A percentile compares a stretch with the other conserved stretches of the same genome.
Evolutionary conservation across 2,888 invertebrate species (phyloP).

Genomic region (Selenia dentaria): DNA sequence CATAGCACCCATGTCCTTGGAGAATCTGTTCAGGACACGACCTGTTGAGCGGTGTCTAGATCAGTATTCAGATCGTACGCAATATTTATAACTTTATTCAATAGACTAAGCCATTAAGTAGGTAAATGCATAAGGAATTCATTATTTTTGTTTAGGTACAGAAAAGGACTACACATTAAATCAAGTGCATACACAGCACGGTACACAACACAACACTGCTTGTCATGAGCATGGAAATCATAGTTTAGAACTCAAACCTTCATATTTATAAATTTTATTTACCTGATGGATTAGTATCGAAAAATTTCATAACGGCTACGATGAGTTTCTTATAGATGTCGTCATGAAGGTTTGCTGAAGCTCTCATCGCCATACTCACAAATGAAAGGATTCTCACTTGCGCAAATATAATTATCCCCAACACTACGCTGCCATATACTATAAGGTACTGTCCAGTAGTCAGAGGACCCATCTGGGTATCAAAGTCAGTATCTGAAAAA

Average conservation of each 20-base stretch:
- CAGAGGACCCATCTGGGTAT: slow-evolving; percentile 56
- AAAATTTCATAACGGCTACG: slow-evolving; percentile 89
- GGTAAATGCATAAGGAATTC: too few relatives aligned
- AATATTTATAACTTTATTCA: too few relatives aligned
- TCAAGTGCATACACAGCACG: too few relatives aligned
- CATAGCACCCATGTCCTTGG: slow-evolving; percentile 92
- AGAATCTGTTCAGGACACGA: slow-evolving; percentile 90
- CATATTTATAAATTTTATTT: slow-evolving; percentile 52
- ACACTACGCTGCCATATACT: slow-evolving; percentile 60
- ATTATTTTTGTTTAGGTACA: too few relatives aligned
- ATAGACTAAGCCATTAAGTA: too few relatives aligned
- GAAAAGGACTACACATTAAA: too few relatives aligned
- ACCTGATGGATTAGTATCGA: slow-evolving; percentile 92
- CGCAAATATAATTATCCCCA: slow-evolving; percentile 71
- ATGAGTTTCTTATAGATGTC: slow-evolving; percentile 90
- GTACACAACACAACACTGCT: too few relatives aligned
- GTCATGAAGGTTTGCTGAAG: slow-evolving; percentile 89
- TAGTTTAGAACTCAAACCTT: too few relatives aligned
- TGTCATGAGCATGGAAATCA: too few relatives aligned
- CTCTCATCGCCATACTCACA: slow-evolving; percentile 85
- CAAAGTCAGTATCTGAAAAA: slow-evolving; percentile 58
- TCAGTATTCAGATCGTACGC: neutral
- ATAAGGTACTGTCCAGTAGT: slow-evolving; percentile 63
- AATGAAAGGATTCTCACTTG: slow-evolving; percentile 84
- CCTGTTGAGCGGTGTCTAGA: slow-evolving; percentile 51